Percentiles rank a stretch among this genome's conserved stretches.
phyloP scores from a whole-genome alignment of 2,888 invertebrate genomes.

The Leucophenga montana region DNA sequence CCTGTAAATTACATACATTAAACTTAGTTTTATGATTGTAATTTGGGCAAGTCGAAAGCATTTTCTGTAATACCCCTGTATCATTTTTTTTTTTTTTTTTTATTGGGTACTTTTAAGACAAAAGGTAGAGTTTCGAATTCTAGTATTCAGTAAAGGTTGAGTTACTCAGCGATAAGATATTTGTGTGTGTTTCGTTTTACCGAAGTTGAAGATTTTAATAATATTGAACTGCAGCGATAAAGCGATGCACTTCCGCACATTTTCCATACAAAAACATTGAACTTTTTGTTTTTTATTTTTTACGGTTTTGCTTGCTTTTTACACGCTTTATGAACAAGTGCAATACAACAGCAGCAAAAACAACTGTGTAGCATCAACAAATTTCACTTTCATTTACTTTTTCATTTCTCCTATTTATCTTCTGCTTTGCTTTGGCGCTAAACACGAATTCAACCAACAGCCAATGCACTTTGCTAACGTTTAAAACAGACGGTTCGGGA shows the following conservation, averaged over 20 bases:
- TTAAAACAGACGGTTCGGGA: neutral
- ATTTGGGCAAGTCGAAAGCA: no score
- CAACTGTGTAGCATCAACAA: slow-evolving; percentile 36
- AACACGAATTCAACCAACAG: slow-evolving; percentile 49
- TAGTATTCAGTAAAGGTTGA: no score
- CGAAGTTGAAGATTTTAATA: no score
- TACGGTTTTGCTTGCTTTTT: slow-evolving; percentile 40
- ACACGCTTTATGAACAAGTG: slow-evolving; percentile 61
- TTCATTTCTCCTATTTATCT: slow-evolving; percentile 28
- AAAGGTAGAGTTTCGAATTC: no score
- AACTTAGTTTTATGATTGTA: no score
- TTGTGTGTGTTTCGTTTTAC: no score
- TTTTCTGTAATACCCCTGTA: no score
- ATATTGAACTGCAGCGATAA: neutral
- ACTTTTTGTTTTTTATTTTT: no score
- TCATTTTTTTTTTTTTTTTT: no score
- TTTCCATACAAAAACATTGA: slow-evolving; percentile 34
- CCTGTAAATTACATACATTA: no score
- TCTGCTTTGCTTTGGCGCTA: slow-evolving; percentile 44
- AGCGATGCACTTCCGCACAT: slow-evolving; percentile 31
- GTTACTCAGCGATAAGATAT: slow-evolving; percentile 40
- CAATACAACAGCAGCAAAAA: slow-evolving; percentile 38
- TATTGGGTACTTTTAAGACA: no score
- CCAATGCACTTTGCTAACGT: slow-evolving; percentile 53
- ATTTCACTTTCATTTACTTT: slow-evolving; percentile 68